phyloP scores from a whole-genome alignment of 2,113 vertebrate genomes.

The Seriola aureovittata region DNA sequence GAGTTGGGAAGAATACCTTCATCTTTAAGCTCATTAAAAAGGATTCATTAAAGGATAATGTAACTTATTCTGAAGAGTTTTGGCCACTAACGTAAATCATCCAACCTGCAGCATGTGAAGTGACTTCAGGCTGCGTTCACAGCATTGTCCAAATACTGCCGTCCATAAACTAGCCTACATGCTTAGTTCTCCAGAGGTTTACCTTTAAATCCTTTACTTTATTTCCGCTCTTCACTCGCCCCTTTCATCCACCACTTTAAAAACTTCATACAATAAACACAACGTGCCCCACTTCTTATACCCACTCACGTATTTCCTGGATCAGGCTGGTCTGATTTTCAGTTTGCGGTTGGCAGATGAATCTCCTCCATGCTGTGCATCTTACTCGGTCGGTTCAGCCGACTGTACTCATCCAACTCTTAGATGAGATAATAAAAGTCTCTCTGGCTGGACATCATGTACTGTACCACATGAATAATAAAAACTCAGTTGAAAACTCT shows the following conservation, averaged over 20 bases:
- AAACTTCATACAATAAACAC: neutral
- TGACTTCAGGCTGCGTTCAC: too few relatives aligned
- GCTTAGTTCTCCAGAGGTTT: too few relatives aligned
- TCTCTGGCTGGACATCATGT: constrained; percentile 34
- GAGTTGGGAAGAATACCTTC: too few relatives aligned
- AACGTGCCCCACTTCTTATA: neutral
- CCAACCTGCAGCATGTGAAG: too few relatives aligned
- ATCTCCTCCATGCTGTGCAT: neutral
- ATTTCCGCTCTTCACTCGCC: neutral
- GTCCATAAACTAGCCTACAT: too few relatives aligned
- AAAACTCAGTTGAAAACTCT: constrained; percentile 22
- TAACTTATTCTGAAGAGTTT: too few relatives aligned
- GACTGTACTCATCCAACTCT: constrained; percentile 5
- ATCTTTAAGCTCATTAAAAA: too few relatives aligned
- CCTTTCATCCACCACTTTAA: neutral
- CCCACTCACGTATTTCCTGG: neutral
- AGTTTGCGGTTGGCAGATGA: neutral
- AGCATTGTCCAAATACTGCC: too few relatives aligned
- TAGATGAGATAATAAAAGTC: constrained; percentile 30
- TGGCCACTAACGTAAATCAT: too few relatives aligned
- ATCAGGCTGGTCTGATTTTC: neutral
- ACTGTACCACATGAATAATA: constrained; percentile 31
- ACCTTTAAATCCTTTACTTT: neutral
- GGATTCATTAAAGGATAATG: neutral
- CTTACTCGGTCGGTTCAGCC: constrained; percentile 1